Percentiles rank a stretch among this genome's conserved stretches.
phyloP scores from a whole-genome alignment of 2,888 invertebrate species.

The Dendrolimus pini region DNA sequence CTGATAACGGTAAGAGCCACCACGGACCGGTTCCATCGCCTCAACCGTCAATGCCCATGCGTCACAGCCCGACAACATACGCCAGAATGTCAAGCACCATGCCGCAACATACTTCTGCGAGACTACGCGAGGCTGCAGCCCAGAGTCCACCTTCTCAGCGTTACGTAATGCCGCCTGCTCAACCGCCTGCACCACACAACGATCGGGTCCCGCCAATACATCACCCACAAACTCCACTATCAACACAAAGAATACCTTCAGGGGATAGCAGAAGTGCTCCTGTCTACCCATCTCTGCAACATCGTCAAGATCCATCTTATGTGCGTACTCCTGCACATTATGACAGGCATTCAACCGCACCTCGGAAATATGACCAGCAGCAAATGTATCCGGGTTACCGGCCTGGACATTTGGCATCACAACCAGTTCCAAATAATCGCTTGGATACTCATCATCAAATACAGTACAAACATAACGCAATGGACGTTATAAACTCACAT shows the following conservation, averaged over 20 bases:
- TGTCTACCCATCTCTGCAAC: conserved; percentile 42
- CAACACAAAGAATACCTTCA: conserved; percentile 39
- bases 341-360: conserved; percentile 49
- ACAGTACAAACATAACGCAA: conserved; percentile 48
- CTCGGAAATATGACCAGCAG: conserved; percentile 64
- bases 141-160: conserved; percentile 54
- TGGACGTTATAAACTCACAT: conserved; percentile 45
- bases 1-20: conserved; percentile 44
- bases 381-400: conserved; percentile 65
- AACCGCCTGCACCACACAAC: conserved; percentile 60
- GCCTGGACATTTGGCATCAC: conserved; percentile 39
- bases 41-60: conserved; percentile 48
- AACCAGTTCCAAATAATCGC: conserved; percentile 48
- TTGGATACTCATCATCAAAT: conserved; percentile 49
- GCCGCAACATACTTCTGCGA: conserved; percentile 49
- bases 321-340: conserved; percentile 44
- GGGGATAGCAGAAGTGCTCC: conserved; percentile 44
- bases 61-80: conserved; percentile 62
- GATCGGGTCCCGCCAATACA: conserved; percentile 70
- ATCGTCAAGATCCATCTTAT: conserved; percentile 54
- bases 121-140: conserved; percentile 47
- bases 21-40: conserved; percentile 49
- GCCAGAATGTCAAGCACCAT: conserved; percentile 51
- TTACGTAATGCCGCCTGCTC: conserved; percentile 41
- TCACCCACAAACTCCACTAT: conserved; percentile 46